Evolutionary conservation across 2,888 invertebrate species (phyloP).

Genomic region (Diaprepes abbreviatus): DNA sequence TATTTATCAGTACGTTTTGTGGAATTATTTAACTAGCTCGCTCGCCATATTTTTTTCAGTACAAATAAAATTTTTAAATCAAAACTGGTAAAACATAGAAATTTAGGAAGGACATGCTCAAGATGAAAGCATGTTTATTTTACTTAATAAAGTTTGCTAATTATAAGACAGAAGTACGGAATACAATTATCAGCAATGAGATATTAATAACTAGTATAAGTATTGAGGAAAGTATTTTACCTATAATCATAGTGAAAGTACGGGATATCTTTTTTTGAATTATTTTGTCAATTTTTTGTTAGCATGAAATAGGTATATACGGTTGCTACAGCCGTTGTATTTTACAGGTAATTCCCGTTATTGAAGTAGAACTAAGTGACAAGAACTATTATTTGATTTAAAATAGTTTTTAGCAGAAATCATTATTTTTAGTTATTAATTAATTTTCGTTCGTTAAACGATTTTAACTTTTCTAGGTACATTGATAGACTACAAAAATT

Average conservation of each 20-base stretch:
- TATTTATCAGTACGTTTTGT: too few relatives aligned
- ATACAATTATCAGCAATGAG: constrained; percentile 24
- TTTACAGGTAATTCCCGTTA: not conserved
- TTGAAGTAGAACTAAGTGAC: not conserved
- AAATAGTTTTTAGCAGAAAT: too few relatives aligned
- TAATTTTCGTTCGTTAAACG: too few relatives aligned
- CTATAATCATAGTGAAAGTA: constrained; percentile 41
- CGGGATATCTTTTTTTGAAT: not conserved
- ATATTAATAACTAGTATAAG: constrained; percentile 32
- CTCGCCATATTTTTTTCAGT: too few relatives aligned
- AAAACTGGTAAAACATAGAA: too few relatives aligned
- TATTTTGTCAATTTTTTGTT: constrained; percentile 9
- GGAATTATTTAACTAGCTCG: too few relatives aligned
- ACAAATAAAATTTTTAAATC: too few relatives aligned
- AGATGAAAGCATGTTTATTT: constrained; percentile 14
- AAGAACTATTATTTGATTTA: not conserved
- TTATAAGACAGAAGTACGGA: constrained; percentile 24
- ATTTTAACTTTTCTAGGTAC: too few relatives aligned
- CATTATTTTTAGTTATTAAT: too few relatives aligned
- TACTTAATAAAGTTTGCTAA: constrained; percentile 25
- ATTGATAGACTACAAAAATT: too few relatives aligned
- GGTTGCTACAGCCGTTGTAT: not conserved
- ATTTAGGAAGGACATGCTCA: constrained; percentile 15
- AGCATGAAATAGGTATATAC: constrained; percentile 10
- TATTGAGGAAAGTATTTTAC: constrained; percentile 36